A percentile compares a stretch with the other conserved stretches of the same genome.
phyloP scores from a whole-genome alignment of 2,797 vertebrate species.

The Tamandua tetradactyla region DNA sequence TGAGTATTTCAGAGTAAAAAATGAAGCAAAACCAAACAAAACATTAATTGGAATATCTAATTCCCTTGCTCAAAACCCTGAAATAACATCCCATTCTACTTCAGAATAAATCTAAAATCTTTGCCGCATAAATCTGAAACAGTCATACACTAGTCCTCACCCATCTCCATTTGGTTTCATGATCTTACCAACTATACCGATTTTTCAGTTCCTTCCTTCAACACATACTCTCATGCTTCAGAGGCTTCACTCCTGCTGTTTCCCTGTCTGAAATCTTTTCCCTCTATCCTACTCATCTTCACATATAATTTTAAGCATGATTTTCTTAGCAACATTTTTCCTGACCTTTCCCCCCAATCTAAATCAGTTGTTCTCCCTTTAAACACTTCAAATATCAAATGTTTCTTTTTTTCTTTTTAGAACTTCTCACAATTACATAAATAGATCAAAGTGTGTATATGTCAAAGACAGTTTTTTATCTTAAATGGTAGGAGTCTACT shows the following conservation, averaged over 20 bases:
- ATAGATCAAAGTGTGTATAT: no score
- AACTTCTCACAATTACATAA: not conserved
- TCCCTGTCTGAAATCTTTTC: not conserved
- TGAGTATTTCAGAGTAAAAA: not conserved
- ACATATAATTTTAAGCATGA: not conserved
- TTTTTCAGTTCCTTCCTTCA: not conserved
- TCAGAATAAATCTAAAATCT: not conserved
- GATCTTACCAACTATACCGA: not conserved
- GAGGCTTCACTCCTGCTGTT: not conserved
- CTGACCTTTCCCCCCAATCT: not conserved
- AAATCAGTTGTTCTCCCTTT: not conserved
- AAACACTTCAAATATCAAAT: conserved; percentile 5
- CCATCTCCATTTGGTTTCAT: not conserved
- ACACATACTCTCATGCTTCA: not conserved
- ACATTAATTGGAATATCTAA: not conserved
- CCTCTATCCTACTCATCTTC: not conserved
- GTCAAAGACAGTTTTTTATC: not conserved
- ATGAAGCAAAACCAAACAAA: not conserved
- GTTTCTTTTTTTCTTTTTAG: not conserved
- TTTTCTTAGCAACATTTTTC: not conserved
- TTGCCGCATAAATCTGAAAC: not conserved
- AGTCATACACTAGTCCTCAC: no score
- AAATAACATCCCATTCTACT: not conserved
- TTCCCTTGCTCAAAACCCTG: not conserved
- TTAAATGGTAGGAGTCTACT: not conserved